Evolutionary conservation across 2,888 invertebrate species (phyloP), one percentile per base, ranked within the genome.

Genomic region (Polymixis lichenea): DNA sequence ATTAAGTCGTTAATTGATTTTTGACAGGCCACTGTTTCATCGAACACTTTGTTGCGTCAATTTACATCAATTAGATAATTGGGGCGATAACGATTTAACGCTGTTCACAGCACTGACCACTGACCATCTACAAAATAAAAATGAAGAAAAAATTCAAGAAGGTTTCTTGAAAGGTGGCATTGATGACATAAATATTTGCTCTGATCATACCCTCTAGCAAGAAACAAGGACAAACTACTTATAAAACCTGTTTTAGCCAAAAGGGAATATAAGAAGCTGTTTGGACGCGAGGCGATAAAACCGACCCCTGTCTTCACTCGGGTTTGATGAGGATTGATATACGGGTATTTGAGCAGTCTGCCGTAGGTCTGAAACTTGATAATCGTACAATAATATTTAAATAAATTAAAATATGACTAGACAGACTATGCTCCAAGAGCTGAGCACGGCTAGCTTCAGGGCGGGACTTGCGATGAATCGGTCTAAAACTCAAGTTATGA

Each of bases 271-370:
- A 75, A 77, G 75, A 85, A 80, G 61, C 68, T 62, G 78, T 71
- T 72, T 49, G 65, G 60, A 60, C 28, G 25, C 25, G 43, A 71
- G 58, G 69, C 62, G 77, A 84, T 82, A 87, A 84, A 86, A 86
- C 74, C 78, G 79, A 83, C 83, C 86, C 82, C 70, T 84, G 84
- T 80, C 77, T 71, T 43, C 68, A 76, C 62, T 58, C 19, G 60
- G 68, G 60, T 80, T 80, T 68, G 86, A 85, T 69, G 77, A 77
- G 77, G 78, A 84, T 86, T 86, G 77, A 79, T 84, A 71, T 74
- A 72, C 77, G 28, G 56, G 66, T 51, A 32, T 72, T 38, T 76
- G 51, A 25, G 43, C 22, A 66, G 65, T 60, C 64, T 46, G 25
- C 72, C 51, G 38, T 75, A 74, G 72, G 67, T 75, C 67, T 60